phyloP scores from a whole-genome alignment of 2,797 vertebrate genomes.

The Cyclopterus lumpus region DNA sequence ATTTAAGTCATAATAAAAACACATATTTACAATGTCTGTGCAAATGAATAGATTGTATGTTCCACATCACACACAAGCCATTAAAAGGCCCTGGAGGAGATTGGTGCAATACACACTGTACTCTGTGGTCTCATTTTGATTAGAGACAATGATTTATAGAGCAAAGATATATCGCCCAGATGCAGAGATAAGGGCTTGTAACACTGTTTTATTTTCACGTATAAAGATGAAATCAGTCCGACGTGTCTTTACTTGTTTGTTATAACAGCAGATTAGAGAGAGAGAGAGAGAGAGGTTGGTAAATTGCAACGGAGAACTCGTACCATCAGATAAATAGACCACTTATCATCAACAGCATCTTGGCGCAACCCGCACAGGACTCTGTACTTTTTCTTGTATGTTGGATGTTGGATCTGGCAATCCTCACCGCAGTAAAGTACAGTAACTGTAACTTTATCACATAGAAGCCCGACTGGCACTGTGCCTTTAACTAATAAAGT shows the following conservation, averaged over 20 bases:
- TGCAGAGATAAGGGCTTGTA: conserved; percentile 46
- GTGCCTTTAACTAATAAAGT: background rate
- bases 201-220: conserved; percentile 54
- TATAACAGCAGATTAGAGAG: conserved; percentile 30
- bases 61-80: conserved; percentile 38
- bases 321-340: conserved; percentile 40
- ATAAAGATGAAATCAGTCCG: conserved; percentile 43
- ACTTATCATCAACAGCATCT: conserved; percentile 55
- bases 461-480: background rate
- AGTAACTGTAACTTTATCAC: background rate
- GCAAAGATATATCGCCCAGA: conserved; percentile 29
- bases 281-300: conserved; percentile 1
- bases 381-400: conserved; percentile 47
- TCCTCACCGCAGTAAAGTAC: background rate
- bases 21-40: background rate
- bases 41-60: conserved; percentile 29
- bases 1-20: background rate
- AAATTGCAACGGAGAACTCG: conserved; percentile 46
- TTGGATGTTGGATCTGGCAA: background rate
- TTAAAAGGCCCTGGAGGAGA: conserved; percentile 24
- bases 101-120: conserved; percentile 22
- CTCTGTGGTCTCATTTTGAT: conserved; percentile 52
- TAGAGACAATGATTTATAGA: conserved; percentile 60
- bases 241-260: conserved; percentile 50
- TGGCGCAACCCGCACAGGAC: conserved; percentile 31